A percentile compares a stretch with the other conserved stretches of the same genome.
Evolutionary conservation across 2,888 invertebrate genomes (phyloP).

Genomic region (Apodemia duryi): DNA sequence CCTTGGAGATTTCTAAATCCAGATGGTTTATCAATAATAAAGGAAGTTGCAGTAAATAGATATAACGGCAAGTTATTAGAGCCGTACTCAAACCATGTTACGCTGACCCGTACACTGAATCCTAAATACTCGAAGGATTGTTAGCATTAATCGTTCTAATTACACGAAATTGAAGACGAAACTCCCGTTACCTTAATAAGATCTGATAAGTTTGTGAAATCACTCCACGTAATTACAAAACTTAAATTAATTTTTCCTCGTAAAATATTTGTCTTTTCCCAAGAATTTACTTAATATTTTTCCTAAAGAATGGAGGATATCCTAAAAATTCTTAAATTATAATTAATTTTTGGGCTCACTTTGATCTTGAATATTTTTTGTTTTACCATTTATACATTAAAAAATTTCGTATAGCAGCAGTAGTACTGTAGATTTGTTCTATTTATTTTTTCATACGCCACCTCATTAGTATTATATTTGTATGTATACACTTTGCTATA

Average conservation of each 20-base stretch:
- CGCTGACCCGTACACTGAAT: conserved; percentile 41
- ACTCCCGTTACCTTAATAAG: conserved; percentile 12
- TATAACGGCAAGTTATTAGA: background rate
- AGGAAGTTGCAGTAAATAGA: conserved; percentile 2
- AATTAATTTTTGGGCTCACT: conserved; percentile 37
- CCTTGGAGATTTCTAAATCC: background rate
- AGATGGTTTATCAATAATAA: background rate
- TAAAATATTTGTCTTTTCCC: conserved; percentile 24
- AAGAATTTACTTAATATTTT: conserved; percentile 29
- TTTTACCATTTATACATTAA: background rate
- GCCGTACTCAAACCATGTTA: background rate
- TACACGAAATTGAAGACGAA: background rate
- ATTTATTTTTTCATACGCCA: no score
- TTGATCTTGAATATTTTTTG: conserved; percentile 29
- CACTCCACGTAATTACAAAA: conserved; percentile 12
- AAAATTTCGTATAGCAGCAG: no score
- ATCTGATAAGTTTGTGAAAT: conserved; percentile 13
- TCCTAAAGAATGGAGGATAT: conserved; percentile 31
- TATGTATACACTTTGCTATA: no score
- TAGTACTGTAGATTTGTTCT: no score
- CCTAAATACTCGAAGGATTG: conserved; percentile 35
- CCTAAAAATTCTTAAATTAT: conserved; percentile 26
- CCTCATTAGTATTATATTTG: no score
- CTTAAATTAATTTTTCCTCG: conserved; percentile 22
- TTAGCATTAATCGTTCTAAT: conserved; percentile 6